A percentile compares a stretch with the other conserved stretches of the same genome.
Conservation (phyloP, 2,888 invertebrate species). For the Agonum fuliginosum region DNA sequence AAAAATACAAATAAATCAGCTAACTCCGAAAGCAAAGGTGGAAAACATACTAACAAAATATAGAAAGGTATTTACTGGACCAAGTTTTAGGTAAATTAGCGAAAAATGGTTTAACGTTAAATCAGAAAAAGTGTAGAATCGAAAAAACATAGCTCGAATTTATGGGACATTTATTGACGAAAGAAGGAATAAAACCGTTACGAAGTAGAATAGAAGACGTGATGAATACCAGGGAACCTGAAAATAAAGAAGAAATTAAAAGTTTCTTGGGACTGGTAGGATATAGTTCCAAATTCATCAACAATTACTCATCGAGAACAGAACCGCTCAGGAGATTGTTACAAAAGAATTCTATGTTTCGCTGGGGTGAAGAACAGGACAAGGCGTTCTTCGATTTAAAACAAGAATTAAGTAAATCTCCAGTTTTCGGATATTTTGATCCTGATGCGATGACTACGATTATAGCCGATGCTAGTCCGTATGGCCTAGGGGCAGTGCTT, state of each 20-base stretch:
- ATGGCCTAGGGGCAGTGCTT: slow-evolving; percentile 67
- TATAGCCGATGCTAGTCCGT: slow-evolving; percentile 68
- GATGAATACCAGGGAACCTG: slow-evolving; percentile 60
- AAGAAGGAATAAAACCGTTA: slow-evolving; percentile 62
- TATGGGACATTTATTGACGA: slow-evolving; percentile 64
- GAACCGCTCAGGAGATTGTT: slow-evolving; percentile 62
- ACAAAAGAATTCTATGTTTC: slow-evolving; percentile 63
- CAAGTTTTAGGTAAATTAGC: slow-evolving; percentile 64
- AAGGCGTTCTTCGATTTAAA: slow-evolving; percentile 27
- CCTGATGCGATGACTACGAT: slow-evolving; percentile 65
- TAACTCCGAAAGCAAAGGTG: too few relatives aligned
- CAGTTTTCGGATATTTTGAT: slow-evolving; percentile 66
- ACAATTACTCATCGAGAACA: slow-evolving; percentile 65
- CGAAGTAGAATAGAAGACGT: slow-evolving; percentile 62
- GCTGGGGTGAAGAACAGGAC: slow-evolving; percentile 65
- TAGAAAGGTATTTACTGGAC: neutral
- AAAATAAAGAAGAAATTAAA: slow-evolving; percentile 61
- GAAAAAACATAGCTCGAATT: slow-evolving; percentile 62
- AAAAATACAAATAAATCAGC: neutral
- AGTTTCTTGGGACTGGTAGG: slow-evolving; percentile 66
- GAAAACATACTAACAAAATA: neutral
- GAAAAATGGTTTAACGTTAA: slow-evolving; percentile 61
- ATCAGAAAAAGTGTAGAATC: slow-evolving; percentile 66
- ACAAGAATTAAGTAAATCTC: slow-evolving; percentile 47
- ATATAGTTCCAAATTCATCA: slow-evolving; percentile 64